Conservation (phyloP, 2,113 vertebrate genomes). For the Dipodomys stephensi region DNA sequence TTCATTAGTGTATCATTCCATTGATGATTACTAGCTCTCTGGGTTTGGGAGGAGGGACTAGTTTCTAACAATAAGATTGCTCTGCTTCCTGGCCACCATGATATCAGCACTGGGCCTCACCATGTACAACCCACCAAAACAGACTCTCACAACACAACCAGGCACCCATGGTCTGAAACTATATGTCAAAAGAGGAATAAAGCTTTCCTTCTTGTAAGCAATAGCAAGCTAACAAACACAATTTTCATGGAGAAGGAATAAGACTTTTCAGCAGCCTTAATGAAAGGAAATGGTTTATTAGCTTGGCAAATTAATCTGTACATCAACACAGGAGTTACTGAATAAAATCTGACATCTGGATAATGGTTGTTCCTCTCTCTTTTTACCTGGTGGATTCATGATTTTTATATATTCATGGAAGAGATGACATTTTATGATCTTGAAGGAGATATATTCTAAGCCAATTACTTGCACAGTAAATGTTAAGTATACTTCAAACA, state of each 20-base stretch:
- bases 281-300: constrained; percentile 49
- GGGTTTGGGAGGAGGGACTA: background rate
- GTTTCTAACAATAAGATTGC: background rate
- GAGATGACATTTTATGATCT: background rate
- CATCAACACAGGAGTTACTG: background rate
- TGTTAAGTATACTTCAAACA: background rate
- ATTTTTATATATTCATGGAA: background rate
- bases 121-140: background rate
- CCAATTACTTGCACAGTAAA: background rate
- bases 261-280: background rate
- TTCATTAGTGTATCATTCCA: background rate
- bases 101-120: background rate
- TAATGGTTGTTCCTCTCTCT: background rate
- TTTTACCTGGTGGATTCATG: background rate
- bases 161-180: background rate
- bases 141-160: background rate
- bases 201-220: background rate
- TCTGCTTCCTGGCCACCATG: background rate
- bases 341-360: background rate
- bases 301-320: background rate
- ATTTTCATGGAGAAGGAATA: background rate
- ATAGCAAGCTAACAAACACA: background rate
- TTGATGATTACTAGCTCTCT: background rate
- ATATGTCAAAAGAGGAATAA: background rate
- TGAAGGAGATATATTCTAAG: background rate